Percentiles rank a stretch among this genome's conserved stretches.
Conservation (phyloP, 2,797 vertebrate genomes). For the Sebastes hopkinsi region DNA sequence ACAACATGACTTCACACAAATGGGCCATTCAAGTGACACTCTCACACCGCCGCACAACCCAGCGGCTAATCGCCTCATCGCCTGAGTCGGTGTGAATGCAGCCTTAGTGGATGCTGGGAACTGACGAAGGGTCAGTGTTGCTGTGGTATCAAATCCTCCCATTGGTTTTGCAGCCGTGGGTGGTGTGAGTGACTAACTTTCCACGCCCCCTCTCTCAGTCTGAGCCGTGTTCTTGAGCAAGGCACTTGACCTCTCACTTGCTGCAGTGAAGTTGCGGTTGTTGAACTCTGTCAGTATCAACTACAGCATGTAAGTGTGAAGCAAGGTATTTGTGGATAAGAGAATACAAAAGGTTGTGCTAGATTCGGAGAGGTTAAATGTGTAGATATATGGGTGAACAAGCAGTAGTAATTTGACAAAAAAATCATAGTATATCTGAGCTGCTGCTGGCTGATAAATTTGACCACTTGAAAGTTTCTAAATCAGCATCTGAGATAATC, state of each 20-base stretch:
- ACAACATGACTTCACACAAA: neutral
- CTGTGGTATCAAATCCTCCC: neutral
- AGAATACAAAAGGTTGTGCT: neutral
- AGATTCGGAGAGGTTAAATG: neutral
- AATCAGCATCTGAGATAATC: neutral
- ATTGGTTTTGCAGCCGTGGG: constrained; percentile 7
- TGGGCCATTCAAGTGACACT: neutral
- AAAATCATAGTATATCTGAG: neutral
- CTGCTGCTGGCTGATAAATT: neutral
- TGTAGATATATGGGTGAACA: neutral
- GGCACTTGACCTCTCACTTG: neutral
- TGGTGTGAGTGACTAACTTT: constrained; percentile 33
- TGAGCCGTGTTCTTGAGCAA: neutral
- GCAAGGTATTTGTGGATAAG: neutral
- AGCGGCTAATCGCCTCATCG: neutral
- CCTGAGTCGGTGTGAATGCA: neutral
- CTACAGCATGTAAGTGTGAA: neutral
- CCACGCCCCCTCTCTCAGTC: neutral
- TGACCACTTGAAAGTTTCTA: neutral
- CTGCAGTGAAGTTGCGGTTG: too few relatives aligned
- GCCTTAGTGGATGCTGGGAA: neutral
- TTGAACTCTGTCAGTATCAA: neutral
- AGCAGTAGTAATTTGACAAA: neutral
- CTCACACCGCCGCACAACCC: neutral
- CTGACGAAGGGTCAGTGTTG: constrained; percentile 1